phyloP scores from a whole-genome alignment of 2,797 vertebrate genomes.

The Kryptolebias ocellatus region DNA sequence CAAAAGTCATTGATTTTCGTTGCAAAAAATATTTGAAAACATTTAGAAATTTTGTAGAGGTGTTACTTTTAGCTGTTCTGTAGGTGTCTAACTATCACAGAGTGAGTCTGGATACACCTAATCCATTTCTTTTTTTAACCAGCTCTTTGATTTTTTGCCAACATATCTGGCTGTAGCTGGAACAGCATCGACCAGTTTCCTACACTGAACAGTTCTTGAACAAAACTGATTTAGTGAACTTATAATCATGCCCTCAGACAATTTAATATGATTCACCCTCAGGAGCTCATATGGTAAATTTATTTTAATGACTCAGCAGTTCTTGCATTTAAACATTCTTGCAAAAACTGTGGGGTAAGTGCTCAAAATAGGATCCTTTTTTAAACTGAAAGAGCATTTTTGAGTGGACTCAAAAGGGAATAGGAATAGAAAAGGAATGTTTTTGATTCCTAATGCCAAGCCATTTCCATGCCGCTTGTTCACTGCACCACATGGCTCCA shows the following conservation, averaged over 20 bases:
- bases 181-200: constrained; percentile 57
- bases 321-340: constrained; percentile 28
- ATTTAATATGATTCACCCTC: constrained; percentile 47
- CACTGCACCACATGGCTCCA: constrained; percentile 38
- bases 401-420: constrained; percentile 19
- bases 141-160: constrained; percentile 46
- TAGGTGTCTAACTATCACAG: constrained; percentile 19
- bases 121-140: constrained; percentile 28
- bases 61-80: constrained; percentile 16
- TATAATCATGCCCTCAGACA: constrained; percentile 54
- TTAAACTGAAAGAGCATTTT: constrained; percentile 35
- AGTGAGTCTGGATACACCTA: no score
- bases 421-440: constrained; percentile 1
- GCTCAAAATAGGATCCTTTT: constrained; percentile 7
- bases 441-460: constrained; percentile 40
- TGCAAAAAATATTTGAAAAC: no score
- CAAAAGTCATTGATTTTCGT: background rate
- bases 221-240: constrained; percentile 61
- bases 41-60: background rate
- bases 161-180: constrained; percentile 61
- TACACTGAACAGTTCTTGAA: constrained; percentile 39
- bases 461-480: constrained; percentile 40
- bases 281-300: constrained; percentile 41
- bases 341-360: background rate
- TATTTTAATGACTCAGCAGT: constrained; percentile 48